Evolutionary conservation across 2,888 invertebrate species (phyloP).

Genomic region (Podabrus alpinus): DNA sequence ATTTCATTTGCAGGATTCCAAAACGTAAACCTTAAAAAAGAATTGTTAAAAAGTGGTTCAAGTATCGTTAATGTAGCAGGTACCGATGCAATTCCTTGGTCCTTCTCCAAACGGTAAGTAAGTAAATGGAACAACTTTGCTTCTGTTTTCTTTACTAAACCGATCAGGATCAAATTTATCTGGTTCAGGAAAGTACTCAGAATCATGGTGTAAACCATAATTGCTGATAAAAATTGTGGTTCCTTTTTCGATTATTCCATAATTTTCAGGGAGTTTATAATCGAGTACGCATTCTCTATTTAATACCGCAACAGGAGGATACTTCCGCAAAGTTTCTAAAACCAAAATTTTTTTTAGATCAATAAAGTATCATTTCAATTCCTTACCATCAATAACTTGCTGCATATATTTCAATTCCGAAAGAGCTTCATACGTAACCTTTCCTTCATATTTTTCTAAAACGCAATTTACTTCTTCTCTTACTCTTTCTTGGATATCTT

Average conservation of each 20-base stretch:
- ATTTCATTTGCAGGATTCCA: conserved; percentile 58
- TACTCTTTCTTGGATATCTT: conserved; percentile 53
- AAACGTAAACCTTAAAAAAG: conserved; percentile 54
- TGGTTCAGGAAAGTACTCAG: conserved; percentile 18
- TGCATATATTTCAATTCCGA: conserved; percentile 57
- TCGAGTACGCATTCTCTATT: conserved; percentile 32
- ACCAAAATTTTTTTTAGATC: conserved; percentile 11
- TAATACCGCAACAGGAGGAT: conserved; percentile 44
- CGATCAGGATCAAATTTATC: conserved; percentile 19
- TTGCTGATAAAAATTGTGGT: conserved; percentile 6
- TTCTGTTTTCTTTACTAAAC: conserved; percentile 49
- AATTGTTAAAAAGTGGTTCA: not conserved
- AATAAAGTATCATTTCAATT: not conserved
- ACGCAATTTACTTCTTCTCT: conserved; percentile 53
- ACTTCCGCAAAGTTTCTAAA: conserved; percentile 51
- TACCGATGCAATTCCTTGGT: conserved; percentile 63
- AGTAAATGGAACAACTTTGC: conserved; percentile 58
- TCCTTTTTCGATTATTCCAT: conserved; percentile 10
- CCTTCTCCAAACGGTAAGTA: conserved; percentile 65
- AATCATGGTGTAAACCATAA: conserved; percentile 14
- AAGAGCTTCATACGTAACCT: conserved; percentile 56
- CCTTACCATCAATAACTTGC: conserved; percentile 51
- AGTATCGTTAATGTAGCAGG: not conserved
- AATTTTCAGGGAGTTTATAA: conserved; percentile 30
- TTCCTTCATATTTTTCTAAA: conserved; percentile 48